Conservation (phyloP, 2,113 vertebrate species). For the Grus americana region DNA sequence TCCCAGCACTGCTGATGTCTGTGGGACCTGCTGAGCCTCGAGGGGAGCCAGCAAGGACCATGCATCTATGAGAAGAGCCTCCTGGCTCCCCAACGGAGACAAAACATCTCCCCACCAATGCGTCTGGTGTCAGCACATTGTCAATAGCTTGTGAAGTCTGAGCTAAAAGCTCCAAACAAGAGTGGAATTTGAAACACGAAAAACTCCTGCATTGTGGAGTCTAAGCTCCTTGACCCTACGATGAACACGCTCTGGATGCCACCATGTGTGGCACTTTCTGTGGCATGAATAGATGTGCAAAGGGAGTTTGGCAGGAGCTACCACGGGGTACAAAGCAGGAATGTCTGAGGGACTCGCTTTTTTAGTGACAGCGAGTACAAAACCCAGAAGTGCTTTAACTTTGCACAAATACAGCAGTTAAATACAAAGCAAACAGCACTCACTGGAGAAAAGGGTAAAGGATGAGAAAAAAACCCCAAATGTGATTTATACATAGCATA, state of each 20-base stretch:
- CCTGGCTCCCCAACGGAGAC: not conserved
- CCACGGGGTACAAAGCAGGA: not conserved
- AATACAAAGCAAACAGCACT: not conserved
- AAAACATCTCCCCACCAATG: not conserved
- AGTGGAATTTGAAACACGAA: not conserved
- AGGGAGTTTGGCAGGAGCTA: not conserved
- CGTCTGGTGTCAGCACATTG: not conserved
- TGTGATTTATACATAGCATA: not conserved
- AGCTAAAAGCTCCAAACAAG: not conserved
- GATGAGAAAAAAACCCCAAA: not conserved
- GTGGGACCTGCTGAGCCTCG: not conserved
- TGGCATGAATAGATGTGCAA: not conserved
- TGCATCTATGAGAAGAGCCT: not conserved
- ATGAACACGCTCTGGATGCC: rapidly evolving
- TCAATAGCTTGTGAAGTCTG: not conserved
- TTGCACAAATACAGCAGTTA: not conserved
- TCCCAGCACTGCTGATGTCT: not conserved
- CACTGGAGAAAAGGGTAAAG: not conserved
- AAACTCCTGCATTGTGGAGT: not conserved
- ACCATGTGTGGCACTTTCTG: not conserved
- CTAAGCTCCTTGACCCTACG: not conserved
- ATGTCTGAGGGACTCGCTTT: not conserved
- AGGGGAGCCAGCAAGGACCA: not conserved
- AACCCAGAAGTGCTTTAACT: not conserved
- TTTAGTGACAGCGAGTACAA: not conserved